These are phyloP conservation scores for Xyliphius kryptos DNA, from an alignment of 2,113 vertebrate genomes.

Conservation along the genomic window DNA sequence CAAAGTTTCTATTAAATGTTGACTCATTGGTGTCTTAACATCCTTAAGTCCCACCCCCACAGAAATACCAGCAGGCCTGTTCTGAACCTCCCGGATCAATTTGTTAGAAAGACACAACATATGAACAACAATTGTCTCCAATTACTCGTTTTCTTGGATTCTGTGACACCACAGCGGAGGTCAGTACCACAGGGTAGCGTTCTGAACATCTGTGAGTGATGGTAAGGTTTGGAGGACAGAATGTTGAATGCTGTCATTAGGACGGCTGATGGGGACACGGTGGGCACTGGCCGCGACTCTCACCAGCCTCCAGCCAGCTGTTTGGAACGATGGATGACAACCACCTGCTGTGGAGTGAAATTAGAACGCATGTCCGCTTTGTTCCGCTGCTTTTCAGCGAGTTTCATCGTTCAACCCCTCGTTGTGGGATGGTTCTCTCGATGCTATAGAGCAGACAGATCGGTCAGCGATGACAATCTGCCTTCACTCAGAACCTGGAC, in stretches of 20 bases:
- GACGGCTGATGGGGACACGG: conserved; percentile 51
- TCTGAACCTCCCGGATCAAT: background rate
- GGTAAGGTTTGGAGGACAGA: conserved; percentile 73
- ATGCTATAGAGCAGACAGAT: conserved; percentile 20
- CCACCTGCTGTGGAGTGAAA: conserved; percentile 78
- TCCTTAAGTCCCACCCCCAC: background rate
- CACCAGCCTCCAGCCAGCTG: conserved; percentile 78
- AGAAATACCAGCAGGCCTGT: background rate
- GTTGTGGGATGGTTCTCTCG: conserved; percentile 29
- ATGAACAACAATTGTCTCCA: conserved; percentile 12
- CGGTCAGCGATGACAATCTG: conserved; percentile 33
- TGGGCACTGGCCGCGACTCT: conserved; percentile 51
- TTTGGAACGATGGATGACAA: conserved; percentile 79
- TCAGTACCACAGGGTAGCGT: conserved; percentile 14
- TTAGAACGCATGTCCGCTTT: conserved; percentile 63
- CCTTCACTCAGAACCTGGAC: no score
- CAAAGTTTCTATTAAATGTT: no score
- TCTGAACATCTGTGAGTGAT: conserved; percentile 78
- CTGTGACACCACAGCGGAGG: conserved; percentile 6
- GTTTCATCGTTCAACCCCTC: conserved; percentile 34
- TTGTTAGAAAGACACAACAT: conserved; percentile 1
- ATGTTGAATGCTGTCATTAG: conserved; percentile 83
- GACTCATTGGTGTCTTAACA: no score
- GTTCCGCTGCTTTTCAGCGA: conserved; percentile 43
- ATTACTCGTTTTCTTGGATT: background rate